phyloP scores from a whole-genome alignment of 1,140 invertebrate genomes.

The Penaeus indicus region DNA sequence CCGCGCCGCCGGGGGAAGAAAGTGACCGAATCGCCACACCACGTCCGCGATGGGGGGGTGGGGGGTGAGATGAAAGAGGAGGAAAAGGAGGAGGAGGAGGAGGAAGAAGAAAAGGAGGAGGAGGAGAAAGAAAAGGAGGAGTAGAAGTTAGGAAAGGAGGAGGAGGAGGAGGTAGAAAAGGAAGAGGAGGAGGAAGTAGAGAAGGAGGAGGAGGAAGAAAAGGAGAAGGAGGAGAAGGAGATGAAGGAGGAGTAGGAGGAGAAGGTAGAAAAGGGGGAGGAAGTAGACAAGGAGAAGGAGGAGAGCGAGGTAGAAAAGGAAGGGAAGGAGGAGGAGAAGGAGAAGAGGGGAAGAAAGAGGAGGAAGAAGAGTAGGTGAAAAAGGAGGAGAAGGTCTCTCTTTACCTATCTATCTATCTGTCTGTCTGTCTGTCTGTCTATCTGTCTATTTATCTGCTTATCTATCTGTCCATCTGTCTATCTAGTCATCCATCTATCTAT shows the following conservation, averaged over 20 bases:
- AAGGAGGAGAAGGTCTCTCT: not conserved
- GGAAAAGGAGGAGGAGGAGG: not conserved
- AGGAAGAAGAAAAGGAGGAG: not conserved
- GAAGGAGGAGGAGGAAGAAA: not conserved
- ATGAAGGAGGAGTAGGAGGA: not conserved
- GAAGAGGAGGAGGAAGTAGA: too few relatives aligned
- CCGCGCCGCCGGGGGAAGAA: conserved; percentile 24
- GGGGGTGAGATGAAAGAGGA: conserved; percentile 18
- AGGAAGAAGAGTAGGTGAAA: not conserved
- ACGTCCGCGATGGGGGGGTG: not conserved
- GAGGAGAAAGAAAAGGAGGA: not conserved
- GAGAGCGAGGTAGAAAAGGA: not conserved
- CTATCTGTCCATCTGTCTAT: too few relatives aligned
- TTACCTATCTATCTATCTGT: too few relatives aligned
- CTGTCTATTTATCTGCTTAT: too few relatives aligned
- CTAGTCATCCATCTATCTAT: too few relatives aligned
- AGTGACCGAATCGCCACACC: not conserved
- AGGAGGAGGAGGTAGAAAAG: not conserved
- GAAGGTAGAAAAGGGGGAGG: not conserved
- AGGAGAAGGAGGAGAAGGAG: not conserved
- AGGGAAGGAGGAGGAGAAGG: too few relatives aligned
- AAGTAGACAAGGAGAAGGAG: not conserved
- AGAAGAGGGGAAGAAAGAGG: not conserved
- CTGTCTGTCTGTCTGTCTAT: too few relatives aligned
- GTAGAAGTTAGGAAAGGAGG: not conserved